Evolutionary conservation across 23 tunicate species (phyloP).

Genomic region (Diplosoma virens): DNA sequence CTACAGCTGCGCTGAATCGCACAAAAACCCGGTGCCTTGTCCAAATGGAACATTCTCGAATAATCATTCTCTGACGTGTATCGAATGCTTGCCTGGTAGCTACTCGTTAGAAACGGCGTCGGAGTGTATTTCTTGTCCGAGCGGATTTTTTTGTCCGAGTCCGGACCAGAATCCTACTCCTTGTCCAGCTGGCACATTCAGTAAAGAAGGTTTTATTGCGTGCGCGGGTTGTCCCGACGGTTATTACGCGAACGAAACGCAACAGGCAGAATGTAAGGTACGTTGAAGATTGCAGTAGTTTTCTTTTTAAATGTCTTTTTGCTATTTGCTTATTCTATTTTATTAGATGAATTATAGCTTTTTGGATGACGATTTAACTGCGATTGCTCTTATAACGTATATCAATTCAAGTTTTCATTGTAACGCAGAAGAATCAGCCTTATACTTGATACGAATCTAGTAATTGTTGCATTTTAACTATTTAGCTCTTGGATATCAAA

Average conservation of each 20-base stretch:
- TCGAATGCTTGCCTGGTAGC: conserved; percentile 47
- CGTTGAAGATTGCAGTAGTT: neutral
- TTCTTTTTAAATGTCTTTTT: too few species aligned
- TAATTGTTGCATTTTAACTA: too few species aligned
- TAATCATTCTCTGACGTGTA: conserved; percentile 23
- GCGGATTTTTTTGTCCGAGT: conserved; percentile 30
- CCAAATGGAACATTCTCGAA: conserved; percentile 54
- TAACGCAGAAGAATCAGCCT: too few species aligned
- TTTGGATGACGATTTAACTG: too few species aligned
- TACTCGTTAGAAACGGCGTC: neutral
- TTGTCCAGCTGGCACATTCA: conserved; percentile 42
- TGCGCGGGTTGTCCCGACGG: conserved; percentile 46
- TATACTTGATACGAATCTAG: too few species aligned
- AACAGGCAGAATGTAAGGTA: conserved; percentile 21
- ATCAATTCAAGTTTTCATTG: too few species aligned
- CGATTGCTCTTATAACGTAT: too few species aligned
- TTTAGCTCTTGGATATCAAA: too few species aligned
- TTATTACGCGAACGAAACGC: conserved; percentile 24
- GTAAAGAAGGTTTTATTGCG: neutral
- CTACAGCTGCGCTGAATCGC: conserved; percentile 24
- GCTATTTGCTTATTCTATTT: too few species aligned
- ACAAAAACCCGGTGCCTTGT: conserved; percentile 20
- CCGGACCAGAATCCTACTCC: conserved; percentile 25
- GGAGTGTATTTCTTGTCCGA: conserved; percentile 37
- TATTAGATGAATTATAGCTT: too few species aligned